Evolutionary conservation across 2,113 vertebrate genomes (phyloP).

Genomic region (Psilopogon haemacephalus): DNA sequence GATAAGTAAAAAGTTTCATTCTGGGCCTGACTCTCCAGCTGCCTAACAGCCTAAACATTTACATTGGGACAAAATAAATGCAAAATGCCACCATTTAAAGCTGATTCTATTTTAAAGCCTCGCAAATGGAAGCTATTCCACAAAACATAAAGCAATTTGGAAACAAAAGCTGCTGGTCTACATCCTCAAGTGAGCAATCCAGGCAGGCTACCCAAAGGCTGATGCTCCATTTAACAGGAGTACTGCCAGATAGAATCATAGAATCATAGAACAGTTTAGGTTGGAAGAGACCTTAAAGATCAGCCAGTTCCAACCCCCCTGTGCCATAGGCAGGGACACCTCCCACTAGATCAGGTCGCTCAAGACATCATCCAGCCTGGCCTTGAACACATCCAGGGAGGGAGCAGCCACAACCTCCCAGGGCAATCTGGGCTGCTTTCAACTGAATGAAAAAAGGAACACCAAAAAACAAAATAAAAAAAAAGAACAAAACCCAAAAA

Average conservation of each 20-base stretch:
- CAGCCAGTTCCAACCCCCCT: too few species aligned
- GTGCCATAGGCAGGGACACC: too few species aligned
- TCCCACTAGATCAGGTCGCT: too few species aligned
- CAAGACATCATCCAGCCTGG: too few species aligned
- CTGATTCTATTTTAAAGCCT: not conserved
- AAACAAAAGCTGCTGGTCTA: slow-evolving; percentile 9
- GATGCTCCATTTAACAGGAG: not conserved
- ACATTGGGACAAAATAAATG: slow-evolving; percentile 1
- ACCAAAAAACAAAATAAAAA: not conserved
- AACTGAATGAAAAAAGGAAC: not conserved
- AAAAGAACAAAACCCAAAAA: too few species aligned
- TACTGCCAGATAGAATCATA: rapidly evolving
- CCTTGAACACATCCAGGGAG: too few species aligned
- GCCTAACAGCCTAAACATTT: not conserved
- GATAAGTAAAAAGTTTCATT: not conserved
- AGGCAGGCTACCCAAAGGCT: not conserved
- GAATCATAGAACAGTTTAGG: too few species aligned
- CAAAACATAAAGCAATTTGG: not conserved
- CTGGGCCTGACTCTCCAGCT: not conserved
- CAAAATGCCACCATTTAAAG: not conserved
- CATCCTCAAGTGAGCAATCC: not conserved
- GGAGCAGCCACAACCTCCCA: too few species aligned
- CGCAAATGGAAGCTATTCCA: not conserved
- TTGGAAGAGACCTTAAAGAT: too few species aligned
- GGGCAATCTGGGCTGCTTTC: too few species aligned